A percentile compares a stretch with the other conserved stretches of the same genome.
phyloP scores from a whole-genome alignment of 2,888 invertebrate genomes.

The Smittia sp. region DNA sequence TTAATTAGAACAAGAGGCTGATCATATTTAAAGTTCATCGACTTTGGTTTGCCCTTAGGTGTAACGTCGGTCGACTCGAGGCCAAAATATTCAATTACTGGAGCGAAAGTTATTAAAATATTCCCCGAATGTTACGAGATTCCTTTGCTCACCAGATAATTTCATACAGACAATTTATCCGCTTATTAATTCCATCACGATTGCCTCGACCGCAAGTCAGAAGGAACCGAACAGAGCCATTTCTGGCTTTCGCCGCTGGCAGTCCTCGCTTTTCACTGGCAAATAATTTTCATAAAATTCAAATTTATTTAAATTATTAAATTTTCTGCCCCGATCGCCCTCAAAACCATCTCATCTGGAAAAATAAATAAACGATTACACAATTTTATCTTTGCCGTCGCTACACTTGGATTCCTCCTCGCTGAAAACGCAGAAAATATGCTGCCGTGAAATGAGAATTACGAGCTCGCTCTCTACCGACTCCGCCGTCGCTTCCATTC shows the following conservation, averaged over 20 bases:
- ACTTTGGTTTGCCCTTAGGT: too few relatives aligned
- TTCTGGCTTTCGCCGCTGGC: neutral
- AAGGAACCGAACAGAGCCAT: neutral
- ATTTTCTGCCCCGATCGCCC: neutral
- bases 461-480: neutral
- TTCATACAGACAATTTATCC: constrained; percentile 9
- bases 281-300: constrained; percentile 16
- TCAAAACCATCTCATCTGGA: neutral
- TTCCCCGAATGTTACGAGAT: too few relatives aligned
- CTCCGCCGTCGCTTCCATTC: too few relatives aligned
- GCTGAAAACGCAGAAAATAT: neutral
- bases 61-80: too few relatives aligned
- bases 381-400: neutral
- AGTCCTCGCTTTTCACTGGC: too few relatives aligned
- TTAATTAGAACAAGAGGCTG: too few relatives aligned
- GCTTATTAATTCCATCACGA: constrained; percentile 25
- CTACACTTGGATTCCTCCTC: neutral
- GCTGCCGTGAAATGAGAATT: neutral
- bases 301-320: constrained; percentile 25
- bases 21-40: too few relatives aligned
- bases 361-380: constrained; percentile 12
- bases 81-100: too few relatives aligned
- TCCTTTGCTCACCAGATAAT: neutral
- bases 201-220: neutral
- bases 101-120: too few relatives aligned